A percentile compares a stretch with the other conserved stretches of the same genome.
Evolutionary conservation across 2,113 vertebrate species (phyloP).

Genomic region (Numenius arquata): DNA sequence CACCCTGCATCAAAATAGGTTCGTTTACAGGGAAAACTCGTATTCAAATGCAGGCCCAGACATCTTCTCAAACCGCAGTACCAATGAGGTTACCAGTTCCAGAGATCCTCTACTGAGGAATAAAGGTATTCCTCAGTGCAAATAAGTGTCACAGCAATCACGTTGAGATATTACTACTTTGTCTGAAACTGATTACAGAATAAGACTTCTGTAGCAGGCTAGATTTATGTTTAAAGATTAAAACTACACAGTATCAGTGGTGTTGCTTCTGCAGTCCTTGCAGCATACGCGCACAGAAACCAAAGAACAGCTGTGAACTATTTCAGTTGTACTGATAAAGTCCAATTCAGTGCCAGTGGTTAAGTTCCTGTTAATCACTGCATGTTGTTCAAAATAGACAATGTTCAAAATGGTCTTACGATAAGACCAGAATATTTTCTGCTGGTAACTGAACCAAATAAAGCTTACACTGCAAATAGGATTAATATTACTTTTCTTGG

Average conservation of each 20-base stretch:
- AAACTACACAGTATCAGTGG: neutral
- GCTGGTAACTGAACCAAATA: neutral
- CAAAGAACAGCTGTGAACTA: conserved; percentile 3
- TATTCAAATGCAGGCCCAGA: neutral
- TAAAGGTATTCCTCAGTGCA: neutral
- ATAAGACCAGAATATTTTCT: conserved; percentile 1
- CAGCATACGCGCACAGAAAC: neutral
- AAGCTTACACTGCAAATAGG: neutral
- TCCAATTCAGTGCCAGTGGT: neutral
- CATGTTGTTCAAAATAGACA: neutral
- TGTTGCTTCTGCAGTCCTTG: neutral
- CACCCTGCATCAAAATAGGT: neutral
- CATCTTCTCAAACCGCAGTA: neutral
- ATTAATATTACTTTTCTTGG: neutral
- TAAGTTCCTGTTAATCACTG: neutral
- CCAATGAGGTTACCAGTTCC: neutral
- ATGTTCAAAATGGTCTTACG: neutral
- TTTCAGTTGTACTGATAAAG: conserved; percentile 11
- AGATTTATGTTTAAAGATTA: neutral
- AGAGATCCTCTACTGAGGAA: neutral
- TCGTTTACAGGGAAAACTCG: neutral
- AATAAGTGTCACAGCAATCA: neutral
- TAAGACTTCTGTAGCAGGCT: neutral
- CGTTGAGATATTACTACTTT: accelerated
- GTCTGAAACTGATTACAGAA: neutral